These are phyloP conservation scores for Eupelmus urozonus DNA, from an alignment of 2,888 invertebrate genomes.

Conservation along the genomic window DNA sequence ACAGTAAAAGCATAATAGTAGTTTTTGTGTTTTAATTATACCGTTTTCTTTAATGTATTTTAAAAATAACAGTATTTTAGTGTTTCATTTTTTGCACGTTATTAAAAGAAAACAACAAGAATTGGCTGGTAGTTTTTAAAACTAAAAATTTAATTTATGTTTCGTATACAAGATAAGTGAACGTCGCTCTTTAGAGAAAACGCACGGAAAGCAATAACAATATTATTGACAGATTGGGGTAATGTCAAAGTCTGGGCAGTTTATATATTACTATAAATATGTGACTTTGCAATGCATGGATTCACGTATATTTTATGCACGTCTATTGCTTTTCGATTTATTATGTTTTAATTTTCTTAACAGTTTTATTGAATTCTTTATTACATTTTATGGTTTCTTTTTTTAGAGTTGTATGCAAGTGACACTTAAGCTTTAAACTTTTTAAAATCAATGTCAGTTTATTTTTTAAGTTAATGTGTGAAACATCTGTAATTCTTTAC, in stretches of 20 bases:
- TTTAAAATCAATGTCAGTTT: not conserved
- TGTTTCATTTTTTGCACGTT: too few species aligned
- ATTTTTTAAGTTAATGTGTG: too few species aligned
- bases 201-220: slow-evolving; percentile 2
- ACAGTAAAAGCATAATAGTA: too few species aligned
- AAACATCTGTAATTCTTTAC: too few species aligned
- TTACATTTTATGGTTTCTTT: not conserved
- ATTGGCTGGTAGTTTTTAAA: too few species aligned
- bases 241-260: not conserved
- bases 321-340: not conserved
- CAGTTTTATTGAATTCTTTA: not conserved
- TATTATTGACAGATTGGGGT: slow-evolving; percentile 10
- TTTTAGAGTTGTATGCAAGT: not conserved
- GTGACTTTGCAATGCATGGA: not conserved
- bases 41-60: too few species aligned
- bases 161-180: not conserved
- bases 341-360: not conserved
- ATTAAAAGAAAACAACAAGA: too few species aligned
- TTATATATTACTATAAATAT: slow-evolving; percentile 12
- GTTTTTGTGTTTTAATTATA: too few species aligned
- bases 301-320: not conserved
- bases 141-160: slow-evolving; percentile 3
- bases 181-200: not conserved
- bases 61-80: too few species aligned
- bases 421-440: not conserved